Evolutionary conservation across 1,140 invertebrate species (phyloP).

Genomic region (Drosophila equinoxialis): DNA sequence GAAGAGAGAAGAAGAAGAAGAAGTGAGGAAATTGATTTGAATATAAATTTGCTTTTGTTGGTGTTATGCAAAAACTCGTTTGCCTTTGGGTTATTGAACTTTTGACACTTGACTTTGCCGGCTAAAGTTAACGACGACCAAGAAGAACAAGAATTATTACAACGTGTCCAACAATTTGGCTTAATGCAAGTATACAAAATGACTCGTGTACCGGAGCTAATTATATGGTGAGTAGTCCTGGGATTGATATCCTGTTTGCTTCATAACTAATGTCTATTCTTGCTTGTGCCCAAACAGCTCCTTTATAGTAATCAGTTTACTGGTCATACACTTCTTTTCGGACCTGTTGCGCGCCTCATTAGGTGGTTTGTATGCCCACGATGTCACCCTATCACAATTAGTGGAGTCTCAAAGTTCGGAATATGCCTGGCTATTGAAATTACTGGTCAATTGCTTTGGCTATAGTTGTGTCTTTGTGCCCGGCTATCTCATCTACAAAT

Average conservation of each 20-base stretch:
- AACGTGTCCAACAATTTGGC: constrained; percentile 31
- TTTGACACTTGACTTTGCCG: constrained; percentile 71
- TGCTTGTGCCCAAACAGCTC: constrained; percentile 35
- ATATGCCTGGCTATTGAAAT: constrained; percentile 90
- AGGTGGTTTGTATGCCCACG: constrained; percentile 58
- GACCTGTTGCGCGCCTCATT: constrained; percentile 67
- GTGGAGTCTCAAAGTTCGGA: constrained; percentile 78
- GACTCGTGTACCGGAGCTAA: constrained; percentile 68
- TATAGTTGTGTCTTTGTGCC: constrained; percentile 95
- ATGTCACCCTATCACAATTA: constrained; percentile 75
- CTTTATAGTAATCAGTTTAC: constrained; percentile 67
- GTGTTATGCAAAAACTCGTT: constrained; percentile 69
- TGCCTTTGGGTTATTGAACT: constrained; percentile 65
- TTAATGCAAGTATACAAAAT: constrained; percentile 65
- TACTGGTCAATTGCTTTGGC: constrained; percentile 92
- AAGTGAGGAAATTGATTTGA: constrained; percentile 1
- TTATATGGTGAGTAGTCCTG: constrained; percentile 63
- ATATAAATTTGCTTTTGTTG: constrained; percentile 44
- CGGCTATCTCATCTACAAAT: constrained; percentile 92
- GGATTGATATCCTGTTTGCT: no score
- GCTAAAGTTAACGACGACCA: constrained; percentile 46
- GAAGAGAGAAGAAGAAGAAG: no score
- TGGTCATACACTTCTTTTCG: constrained; percentile 77
- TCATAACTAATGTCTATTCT: neutral
- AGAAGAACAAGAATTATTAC: constrained; percentile 24